Conservation (phyloP, 2,797 vertebrate genomes). For the Thunnus albacares region DNA sequence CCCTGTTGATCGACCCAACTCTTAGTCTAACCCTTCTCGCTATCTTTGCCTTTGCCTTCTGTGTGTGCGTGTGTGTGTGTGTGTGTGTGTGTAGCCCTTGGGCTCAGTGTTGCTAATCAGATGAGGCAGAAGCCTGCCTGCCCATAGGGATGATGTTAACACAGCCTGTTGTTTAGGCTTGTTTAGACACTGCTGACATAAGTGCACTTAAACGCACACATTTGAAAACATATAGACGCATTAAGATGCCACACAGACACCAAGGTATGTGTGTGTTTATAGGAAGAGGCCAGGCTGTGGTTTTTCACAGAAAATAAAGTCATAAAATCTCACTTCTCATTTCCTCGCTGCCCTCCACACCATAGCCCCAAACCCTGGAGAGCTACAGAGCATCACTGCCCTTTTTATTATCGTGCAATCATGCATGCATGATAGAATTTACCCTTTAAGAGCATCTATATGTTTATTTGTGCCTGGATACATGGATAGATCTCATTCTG, state of each 20-base stretch:
- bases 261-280: background rate
- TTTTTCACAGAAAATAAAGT: slow-evolving; percentile 49
- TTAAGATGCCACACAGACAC: background rate
- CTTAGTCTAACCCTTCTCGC: background rate
- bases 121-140: slow-evolving; percentile 42
- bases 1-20: slow-evolving; percentile 16
- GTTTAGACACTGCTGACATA: slow-evolving; percentile 35
- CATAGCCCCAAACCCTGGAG: slow-evolving; percentile 1
- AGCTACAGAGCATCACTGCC: background rate
- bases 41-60: slow-evolving; percentile 9
- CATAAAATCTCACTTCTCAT: slow-evolving; percentile 28
- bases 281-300: slow-evolving; percentile 10
- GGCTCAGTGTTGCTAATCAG: slow-evolving; percentile 51
- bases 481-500: background rate
- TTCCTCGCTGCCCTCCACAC: slow-evolving; percentile 17
- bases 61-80: background rate
- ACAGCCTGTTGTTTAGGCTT: slow-evolving; percentile 42
- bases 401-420: slow-evolving; percentile 16
- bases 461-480: slow-evolving; percentile 23
- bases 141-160: slow-evolving; percentile 39
- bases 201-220: slow-evolving; percentile 7
- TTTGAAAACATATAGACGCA: background rate
- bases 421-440: slow-evolving; percentile 11
- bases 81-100: background rate
- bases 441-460: slow-evolving; percentile 9